These are phyloP conservation scores for Onychostoma macrolepis DNA, from an alignment of 2,113 vertebrate genomes.

Conservation along the genomic window DNA sequence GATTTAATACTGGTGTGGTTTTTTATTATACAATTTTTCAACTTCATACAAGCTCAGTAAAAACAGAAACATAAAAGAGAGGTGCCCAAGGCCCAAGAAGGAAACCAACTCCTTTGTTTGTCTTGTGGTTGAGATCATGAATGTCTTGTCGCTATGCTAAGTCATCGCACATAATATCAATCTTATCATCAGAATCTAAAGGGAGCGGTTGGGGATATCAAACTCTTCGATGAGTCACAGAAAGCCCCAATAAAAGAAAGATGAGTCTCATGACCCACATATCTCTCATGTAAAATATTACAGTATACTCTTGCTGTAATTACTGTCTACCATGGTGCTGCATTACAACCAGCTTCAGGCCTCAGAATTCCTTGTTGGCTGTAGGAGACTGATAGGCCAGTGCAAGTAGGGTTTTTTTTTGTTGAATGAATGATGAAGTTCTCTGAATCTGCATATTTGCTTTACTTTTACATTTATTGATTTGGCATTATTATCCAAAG, in stretches of 20 bases:
- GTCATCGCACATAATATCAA: not conserved
- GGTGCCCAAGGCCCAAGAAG: not conserved
- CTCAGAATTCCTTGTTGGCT: constrained; percentile 46
- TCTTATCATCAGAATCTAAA: constrained; percentile 15
- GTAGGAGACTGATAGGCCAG: constrained; percentile 26
- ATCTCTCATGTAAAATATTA: constrained; percentile 38
- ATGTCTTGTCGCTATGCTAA: constrained; percentile 26
- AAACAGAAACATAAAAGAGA: not conserved
- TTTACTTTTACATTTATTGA: not conserved
- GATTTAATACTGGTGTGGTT: constrained; percentile 3
- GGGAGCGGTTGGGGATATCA: constrained; percentile 3
- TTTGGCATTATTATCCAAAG: not conserved
- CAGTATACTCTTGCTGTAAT: constrained; percentile 42
- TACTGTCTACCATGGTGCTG: constrained; percentile 52
- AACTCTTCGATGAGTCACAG: constrained; percentile 21
- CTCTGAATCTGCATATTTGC: not conserved
- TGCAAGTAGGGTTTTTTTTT: constrained; percentile 37
- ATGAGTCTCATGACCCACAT: constrained; percentile 27
- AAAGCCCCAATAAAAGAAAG: constrained; percentile 17
- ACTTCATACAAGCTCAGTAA: not conserved
- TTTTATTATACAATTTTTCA: not conserved
- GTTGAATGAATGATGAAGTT: constrained; percentile 28
- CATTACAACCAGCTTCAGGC: constrained; percentile 36
- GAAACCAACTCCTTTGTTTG: constrained; percentile 22
- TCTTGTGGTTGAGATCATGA: constrained; percentile 41